A percentile compares a stretch with the other conserved stretches of the same genome.
phyloP scores from a whole-genome alignment of 2,113 vertebrate genomes.

The Beaufortia kweichowensis region DNA sequence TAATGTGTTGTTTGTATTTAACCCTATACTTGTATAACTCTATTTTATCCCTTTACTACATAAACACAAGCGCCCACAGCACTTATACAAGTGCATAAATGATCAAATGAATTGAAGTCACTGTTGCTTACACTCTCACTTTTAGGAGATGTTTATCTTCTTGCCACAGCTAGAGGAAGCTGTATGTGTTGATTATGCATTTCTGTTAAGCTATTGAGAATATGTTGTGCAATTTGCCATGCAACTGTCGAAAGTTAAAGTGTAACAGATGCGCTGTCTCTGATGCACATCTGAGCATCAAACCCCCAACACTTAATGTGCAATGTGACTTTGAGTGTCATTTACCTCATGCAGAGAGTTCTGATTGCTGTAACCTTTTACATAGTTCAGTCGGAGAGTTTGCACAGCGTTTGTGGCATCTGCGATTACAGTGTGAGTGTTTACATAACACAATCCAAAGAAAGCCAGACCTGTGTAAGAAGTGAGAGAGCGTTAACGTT shows the following conservation, averaged over 20 bases:
- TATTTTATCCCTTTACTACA: not conserved
- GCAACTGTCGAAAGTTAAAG: not conserved
- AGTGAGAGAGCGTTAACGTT: constrained; percentile 9
- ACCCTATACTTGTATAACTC: too few species aligned
- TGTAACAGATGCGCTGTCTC: not conserved
- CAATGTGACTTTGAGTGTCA: not conserved
- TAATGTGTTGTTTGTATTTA: constrained; percentile 2
- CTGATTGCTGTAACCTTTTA: constrained; percentile 16
- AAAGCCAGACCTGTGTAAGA: constrained; percentile 24
- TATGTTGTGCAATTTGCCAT: not conserved
- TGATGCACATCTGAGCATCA: not conserved
- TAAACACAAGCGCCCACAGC: not conserved
- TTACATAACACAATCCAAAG: constrained; percentile 44
- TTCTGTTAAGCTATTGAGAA: not conserved
- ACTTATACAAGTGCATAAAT: not conserved
- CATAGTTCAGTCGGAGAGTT: not conserved
- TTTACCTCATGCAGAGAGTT: not conserved
- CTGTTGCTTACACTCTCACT: not conserved
- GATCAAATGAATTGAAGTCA: not conserved
- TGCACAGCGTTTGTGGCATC: constrained; percentile 11
- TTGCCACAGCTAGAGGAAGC: not conserved
- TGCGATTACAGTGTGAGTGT: constrained; percentile 36
- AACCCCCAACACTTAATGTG: not conserved
- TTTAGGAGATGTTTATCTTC: constrained; percentile 9
- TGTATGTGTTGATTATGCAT: not conserved